A percentile compares a stretch with the other conserved stretches of the same genome.
Evolutionary conservation across 2,113 vertebrate species (phyloP).

Genomic region (Procavia capensis): DNA sequence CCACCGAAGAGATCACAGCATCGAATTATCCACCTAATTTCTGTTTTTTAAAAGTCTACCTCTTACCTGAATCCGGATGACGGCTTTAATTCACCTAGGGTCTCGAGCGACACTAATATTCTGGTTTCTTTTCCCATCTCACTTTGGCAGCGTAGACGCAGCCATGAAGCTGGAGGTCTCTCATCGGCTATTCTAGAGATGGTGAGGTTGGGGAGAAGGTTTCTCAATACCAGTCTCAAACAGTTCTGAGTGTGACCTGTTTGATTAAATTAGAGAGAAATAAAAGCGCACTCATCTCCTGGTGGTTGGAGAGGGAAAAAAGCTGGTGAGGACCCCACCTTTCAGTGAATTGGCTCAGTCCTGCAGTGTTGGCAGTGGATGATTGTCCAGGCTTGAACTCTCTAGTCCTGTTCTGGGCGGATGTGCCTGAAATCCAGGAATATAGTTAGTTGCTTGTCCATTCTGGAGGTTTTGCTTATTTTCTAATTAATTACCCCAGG

Average conservation of each 20-base stretch:
- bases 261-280: background rate
- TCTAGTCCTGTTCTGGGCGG: background rate
- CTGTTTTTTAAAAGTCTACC: background rate
- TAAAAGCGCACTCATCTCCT: background rate
- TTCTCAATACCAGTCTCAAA: background rate
- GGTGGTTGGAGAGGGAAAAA: background rate
- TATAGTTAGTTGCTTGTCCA: background rate
- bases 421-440: background rate
- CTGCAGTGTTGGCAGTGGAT: background rate
- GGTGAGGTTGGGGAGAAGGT: too few species aligned
- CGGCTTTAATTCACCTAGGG: background rate
- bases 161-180: background rate
- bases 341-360: background rate
- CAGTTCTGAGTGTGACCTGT: background rate
- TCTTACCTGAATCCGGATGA: background rate
- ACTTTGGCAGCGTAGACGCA: background rate
- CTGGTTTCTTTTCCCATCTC: background rate
- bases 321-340: background rate
- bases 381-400: background rate
- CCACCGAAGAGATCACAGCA: background rate
- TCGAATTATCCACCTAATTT: background rate
- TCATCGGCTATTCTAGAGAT: background rate
- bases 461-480: constrained; percentile 7
- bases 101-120: background rate
- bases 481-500: background rate